A percentile compares a stretch with the other conserved stretches of the same genome.
These are phyloP conservation scores for Saguinus imperator DNA, from an alignment of 2,113 vertebrate genomes.

Conservation along the genomic window DNA sequence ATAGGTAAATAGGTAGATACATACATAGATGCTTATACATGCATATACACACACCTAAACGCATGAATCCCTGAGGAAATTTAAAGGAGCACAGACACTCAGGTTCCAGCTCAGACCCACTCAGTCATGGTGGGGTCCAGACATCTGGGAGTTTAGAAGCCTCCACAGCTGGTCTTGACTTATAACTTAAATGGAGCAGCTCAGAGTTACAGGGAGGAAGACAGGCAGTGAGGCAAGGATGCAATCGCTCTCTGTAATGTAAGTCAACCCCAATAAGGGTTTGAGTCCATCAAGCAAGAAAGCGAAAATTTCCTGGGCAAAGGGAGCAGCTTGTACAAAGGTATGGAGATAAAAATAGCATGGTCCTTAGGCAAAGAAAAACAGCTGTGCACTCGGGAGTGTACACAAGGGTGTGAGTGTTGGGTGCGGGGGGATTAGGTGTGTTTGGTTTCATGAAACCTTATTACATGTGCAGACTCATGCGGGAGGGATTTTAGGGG, in stretches of 20 bases:
- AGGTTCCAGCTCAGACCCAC: not conserved
- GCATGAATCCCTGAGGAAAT: not conserved
- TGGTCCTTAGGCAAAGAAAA: not conserved
- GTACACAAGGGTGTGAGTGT: not conserved
- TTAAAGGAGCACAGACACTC: not conserved
- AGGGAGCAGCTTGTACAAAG: not conserved
- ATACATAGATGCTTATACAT: not conserved
- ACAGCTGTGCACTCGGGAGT: fast-evolving
- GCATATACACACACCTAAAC: no score
- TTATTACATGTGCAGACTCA: no score
- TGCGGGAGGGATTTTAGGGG: not conserved
- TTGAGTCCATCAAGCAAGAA: not conserved
- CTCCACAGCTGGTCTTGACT: not conserved
- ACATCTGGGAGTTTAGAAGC: not conserved
- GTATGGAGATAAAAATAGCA: not conserved
- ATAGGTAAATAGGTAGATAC: not conserved
- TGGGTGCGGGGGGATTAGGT: not conserved
- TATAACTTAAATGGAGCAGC: not conserved
- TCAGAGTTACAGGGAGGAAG: not conserved
- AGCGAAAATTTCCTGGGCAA: not conserved
- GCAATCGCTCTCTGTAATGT: not conserved
- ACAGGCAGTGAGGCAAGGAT: not conserved
- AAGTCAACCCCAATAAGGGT: not conserved
- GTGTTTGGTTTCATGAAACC: not conserved
- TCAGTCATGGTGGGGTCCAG: not conserved